Conservation (phyloP, 1,140 invertebrate species). For the Olivierus martensii region DNA sequence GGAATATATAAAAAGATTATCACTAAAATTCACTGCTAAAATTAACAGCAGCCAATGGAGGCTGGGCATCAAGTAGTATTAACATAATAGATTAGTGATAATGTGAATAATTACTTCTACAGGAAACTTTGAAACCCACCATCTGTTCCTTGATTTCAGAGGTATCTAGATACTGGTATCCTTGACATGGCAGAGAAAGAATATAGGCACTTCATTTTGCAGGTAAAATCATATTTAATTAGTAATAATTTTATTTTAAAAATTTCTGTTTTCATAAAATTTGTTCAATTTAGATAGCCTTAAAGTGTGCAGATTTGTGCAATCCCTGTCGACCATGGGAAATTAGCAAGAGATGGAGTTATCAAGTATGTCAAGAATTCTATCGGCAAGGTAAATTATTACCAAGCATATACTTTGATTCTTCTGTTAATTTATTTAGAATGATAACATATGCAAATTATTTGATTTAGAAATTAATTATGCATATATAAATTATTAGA, state of each 20-base stretch:
- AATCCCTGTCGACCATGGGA: constrained; percentile 81
- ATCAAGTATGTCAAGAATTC: constrained; percentile 83
- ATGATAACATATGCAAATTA: no score
- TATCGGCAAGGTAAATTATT: constrained; percentile 60
- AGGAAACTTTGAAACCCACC: not conserved
- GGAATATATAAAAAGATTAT: not conserved
- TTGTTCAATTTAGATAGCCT: constrained; percentile 48
- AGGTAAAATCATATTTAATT: not conserved
- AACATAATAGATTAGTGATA: not conserved
- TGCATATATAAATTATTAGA: no score
- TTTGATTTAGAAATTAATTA: no score
- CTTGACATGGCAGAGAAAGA: constrained; percentile 39
- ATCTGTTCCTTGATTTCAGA: not conserved
- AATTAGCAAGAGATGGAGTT: constrained; percentile 68
- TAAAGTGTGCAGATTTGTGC: constrained; percentile 85
- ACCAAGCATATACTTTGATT: no score
- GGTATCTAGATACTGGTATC: not conserved
- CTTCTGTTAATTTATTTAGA: no score
- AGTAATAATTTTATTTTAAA: not conserved
- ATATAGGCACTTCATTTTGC: constrained; percentile 62
- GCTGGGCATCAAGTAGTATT: not conserved
- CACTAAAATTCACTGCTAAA: not conserved
- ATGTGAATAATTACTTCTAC: not conserved
- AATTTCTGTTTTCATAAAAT: not conserved
- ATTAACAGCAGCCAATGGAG: not conserved